Conservation (phyloP, 2,888 invertebrate species). For the Thecocarcelia acutangulata region DNA sequence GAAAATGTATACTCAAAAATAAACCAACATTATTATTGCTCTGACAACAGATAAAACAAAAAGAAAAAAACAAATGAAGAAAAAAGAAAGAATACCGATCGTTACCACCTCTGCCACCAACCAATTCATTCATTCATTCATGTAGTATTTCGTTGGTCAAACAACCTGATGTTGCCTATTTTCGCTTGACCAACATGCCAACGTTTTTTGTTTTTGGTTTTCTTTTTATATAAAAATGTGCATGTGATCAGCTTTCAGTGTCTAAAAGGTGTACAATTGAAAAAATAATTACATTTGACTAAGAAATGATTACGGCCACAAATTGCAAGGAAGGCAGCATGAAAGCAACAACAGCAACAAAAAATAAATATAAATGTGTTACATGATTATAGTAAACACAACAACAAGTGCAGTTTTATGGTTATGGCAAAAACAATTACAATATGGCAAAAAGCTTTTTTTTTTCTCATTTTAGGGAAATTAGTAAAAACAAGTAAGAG, state of each 20-base stretch:
- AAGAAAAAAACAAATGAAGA: slow-evolving; percentile 1
- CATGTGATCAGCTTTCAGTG: slow-evolving; percentile 55
- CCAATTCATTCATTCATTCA: slow-evolving; percentile 59
- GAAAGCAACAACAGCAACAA: slow-evolving; percentile 49
- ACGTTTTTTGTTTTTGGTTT: background rate
- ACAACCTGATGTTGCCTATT: slow-evolving; percentile 56
- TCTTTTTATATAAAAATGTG: background rate
- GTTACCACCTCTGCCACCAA: slow-evolving; percentile 69
- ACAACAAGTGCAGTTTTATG: slow-evolving; percentile 67
- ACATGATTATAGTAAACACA: slow-evolving; percentile 79
- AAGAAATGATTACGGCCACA: slow-evolving; percentile 69
- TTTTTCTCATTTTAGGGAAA: background rate
- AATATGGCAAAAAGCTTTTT: background rate
- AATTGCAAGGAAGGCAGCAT: slow-evolving; percentile 63
- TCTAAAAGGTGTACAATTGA: slow-evolving; percentile 69
- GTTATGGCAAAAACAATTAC: slow-evolving; percentile 36
- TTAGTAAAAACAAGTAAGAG: background rate
- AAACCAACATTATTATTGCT: slow-evolving; percentile 51
- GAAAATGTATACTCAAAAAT: slow-evolving; percentile 39
- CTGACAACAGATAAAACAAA: slow-evolving; percentile 3
- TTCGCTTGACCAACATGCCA: slow-evolving; percentile 44
- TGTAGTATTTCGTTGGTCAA: slow-evolving; percentile 41
- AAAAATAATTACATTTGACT: slow-evolving; percentile 69
- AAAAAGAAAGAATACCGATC: slow-evolving; percentile 46
- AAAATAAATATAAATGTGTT: slow-evolving; percentile 78